Evolutionary conservation across 2,113 vertebrate genomes (phyloP).

Genomic region (Apodemus speciosus): DNA sequence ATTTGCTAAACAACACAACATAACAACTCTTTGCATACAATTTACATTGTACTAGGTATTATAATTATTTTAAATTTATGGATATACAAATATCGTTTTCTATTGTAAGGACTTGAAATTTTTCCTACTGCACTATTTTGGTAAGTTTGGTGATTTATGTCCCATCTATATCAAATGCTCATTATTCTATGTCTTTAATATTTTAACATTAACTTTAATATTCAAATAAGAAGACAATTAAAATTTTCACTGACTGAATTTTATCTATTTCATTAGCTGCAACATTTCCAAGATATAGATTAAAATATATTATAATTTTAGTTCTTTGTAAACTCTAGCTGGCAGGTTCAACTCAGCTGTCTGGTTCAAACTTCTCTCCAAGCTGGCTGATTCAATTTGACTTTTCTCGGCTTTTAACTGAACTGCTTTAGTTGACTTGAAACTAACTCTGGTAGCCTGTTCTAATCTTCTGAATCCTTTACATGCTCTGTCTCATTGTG

Average conservation of each 20-base stretch:
- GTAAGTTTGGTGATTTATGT: neutral
- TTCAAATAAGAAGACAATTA: neutral
- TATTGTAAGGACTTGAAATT: neutral
- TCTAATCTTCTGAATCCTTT: no score
- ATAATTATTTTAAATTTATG: neutral
- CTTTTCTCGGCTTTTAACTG: no score
- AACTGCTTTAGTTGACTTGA: no score
- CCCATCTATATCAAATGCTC: neutral
- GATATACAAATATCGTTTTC: neutral
- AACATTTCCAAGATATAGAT: neutral
- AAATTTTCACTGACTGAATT: neutral
- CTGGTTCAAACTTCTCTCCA: no score
- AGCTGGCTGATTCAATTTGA: no score
- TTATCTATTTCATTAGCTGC: neutral
- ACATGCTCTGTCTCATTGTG: no score
- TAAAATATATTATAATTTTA: no score
- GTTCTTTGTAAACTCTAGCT: no score
- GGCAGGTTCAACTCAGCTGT: no score
- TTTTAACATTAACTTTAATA: neutral
- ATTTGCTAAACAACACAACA: neutral
- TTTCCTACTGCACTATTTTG: neutral
- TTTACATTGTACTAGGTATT: neutral
- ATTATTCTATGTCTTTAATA: neutral
- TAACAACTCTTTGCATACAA: neutral
- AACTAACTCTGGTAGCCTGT: no score